Conservation (phyloP, 2,113 vertebrate species). For the Scomber japonicus region DNA sequence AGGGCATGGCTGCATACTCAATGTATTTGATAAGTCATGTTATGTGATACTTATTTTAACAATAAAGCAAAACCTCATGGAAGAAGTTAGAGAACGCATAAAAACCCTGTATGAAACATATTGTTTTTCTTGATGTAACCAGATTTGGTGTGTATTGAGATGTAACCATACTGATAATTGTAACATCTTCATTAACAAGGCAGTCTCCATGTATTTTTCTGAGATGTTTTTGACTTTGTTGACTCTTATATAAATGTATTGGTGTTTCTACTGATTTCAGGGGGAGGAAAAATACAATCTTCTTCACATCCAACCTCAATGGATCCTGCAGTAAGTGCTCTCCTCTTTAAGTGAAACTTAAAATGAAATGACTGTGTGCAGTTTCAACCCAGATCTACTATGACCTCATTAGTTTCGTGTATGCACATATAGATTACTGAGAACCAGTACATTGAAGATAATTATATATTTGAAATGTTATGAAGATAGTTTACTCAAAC, state of each 20-base stretch:
- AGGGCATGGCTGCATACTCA: slow-evolving; percentile 24
- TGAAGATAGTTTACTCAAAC: not conserved
- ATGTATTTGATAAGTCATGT: slow-evolving; percentile 31
- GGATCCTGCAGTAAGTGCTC: slow-evolving; percentile 92
- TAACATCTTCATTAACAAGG: not conserved
- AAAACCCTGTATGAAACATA: not conserved
- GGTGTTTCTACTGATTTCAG: slow-evolving; percentile 72
- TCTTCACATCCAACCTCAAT: slow-evolving; percentile 88
- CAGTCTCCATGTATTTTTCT: not conserved
- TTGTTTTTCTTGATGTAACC: not conserved
- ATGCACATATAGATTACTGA: not conserved
- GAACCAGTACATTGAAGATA: not conserved
- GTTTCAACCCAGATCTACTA: not conserved
- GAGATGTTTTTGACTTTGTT: not conserved
- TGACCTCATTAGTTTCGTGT: not conserved
- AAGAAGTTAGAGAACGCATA: not conserved
- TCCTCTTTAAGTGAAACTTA: not conserved
- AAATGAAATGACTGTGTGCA: not conserved
- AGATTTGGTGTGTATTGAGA: slow-evolving; percentile 14
- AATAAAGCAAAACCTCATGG: slow-evolving; percentile 1
- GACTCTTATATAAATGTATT: not conserved
- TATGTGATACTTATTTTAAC: slow-evolving; percentile 15
- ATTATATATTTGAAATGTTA: not conserved
- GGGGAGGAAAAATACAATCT: slow-evolving; percentile 86
- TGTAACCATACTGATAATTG: not conserved